Evolutionary conservation across 2,113 vertebrate genomes (phyloP), one percentile per base, ranked within the genome.

Genomic region (Gasterosteus nipponicus): DNA sequence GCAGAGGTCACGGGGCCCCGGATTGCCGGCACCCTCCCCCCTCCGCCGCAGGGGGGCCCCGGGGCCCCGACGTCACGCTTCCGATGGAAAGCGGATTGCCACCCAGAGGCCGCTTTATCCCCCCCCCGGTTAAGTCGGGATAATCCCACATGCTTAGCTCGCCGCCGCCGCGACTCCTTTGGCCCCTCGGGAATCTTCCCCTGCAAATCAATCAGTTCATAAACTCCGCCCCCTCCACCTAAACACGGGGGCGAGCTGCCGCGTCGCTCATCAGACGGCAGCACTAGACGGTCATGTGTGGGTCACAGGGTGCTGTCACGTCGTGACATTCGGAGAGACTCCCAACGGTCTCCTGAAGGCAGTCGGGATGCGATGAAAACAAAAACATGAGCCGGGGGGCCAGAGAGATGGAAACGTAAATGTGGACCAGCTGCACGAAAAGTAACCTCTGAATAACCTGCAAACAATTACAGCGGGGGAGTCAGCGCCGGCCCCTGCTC

Each of bases 91-190:
- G 85, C 78, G 72, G 87, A 84, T 91, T 87, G 85, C 71, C 85
- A 80, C 78, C 81, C 76, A 75, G 63, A 81, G 85, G 76, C 71
- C 35, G 73, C 87, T 86, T 87, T 87, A 89, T 89, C 90, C 84
- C 73, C 84, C 73, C 80, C 65, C 78, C 82, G 3, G 89, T 87
- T 90, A 89, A 92, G 5, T 86, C 82, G 63, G 85, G 87, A 93
- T 92, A 86, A 93, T 91, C 89, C 83, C 86, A 79, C 73, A 87
- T 84, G 84, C 81, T 91, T 89, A 84, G 83, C 74, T 84, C 71
- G 65, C 73, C 62, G 87, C 89, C 85, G 75, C 51, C 44, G 38
- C 81, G 71, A 87, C 89, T 80, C 83, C 70, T 85, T 83, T 73
- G 73, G 61, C 69, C 81, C 76, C 33, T 68, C 41, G 65, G 88